Evolutionary conservation across 1,140 invertebrate genomes (phyloP).

Genomic region (Aethina tumida): DNA sequence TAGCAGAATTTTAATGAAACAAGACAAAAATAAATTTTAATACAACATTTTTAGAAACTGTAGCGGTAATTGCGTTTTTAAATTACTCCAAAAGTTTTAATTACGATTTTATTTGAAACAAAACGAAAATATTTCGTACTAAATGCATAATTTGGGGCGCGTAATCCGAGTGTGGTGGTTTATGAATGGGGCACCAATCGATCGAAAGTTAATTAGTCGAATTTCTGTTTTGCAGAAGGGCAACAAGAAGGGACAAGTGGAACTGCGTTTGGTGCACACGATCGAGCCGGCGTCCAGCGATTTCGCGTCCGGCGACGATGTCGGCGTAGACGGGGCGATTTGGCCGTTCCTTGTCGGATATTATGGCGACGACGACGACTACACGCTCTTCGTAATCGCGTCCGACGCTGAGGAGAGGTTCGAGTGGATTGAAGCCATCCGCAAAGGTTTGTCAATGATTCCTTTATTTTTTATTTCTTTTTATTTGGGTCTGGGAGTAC

Average conservation of each 20-base stretch:
- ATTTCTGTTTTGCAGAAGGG: conserved; percentile 47
- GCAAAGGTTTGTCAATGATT: conserved; percentile 48
- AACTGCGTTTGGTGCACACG: conserved; percentile 58
- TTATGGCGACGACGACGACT: conserved; percentile 56
- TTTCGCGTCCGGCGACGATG: conserved; percentile 26
- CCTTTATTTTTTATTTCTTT: background rate
- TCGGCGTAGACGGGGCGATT: conserved; percentile 32
- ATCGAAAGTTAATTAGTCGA: background rate
- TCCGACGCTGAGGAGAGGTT: conserved; percentile 56
- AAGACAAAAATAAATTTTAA: too few species aligned
- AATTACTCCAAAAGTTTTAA: background rate
- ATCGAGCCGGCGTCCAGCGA: conserved; percentile 59
- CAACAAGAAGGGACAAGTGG: conserved; percentile 70
- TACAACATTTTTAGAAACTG: too few species aligned
- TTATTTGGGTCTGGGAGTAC: background rate
- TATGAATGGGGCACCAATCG: too few species aligned
- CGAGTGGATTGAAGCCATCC: conserved; percentile 68
- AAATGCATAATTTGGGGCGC: background rate
- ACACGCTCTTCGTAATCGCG: conserved; percentile 68
- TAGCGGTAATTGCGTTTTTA: background rate
- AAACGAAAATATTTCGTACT: background rate
- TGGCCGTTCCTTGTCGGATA: conserved; percentile 65
- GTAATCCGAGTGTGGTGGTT: too few species aligned
- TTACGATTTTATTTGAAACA: background rate
- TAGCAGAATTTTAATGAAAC: too few species aligned